phyloP scores from a whole-genome alignment of 2,888 invertebrate species.

The Amblyjoppa fuscipennis region DNA sequence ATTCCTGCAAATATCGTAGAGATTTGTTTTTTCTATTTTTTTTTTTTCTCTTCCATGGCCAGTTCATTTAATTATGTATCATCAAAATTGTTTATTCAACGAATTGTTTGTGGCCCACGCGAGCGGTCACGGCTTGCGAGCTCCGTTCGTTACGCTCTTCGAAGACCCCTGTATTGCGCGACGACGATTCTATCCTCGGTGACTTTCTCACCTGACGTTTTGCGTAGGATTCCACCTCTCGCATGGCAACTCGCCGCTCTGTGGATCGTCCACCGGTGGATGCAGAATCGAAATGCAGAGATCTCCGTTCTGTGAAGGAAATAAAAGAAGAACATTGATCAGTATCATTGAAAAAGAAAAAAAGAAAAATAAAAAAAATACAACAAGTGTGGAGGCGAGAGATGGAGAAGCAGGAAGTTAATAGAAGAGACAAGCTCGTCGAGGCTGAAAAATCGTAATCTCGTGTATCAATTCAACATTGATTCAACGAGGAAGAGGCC shows the following conservation, averaged over 20 bases:
- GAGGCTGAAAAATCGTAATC: background rate
- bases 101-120: background rate
- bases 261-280: constrained; percentile 99
- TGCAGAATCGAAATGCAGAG: constrained; percentile 99
- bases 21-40: background rate
- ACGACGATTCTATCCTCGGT: background rate
- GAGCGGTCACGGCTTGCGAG: background rate
- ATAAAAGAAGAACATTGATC: constrained; percentile 26
- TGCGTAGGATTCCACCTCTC: constrained; percentile 99
- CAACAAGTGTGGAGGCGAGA: background rate
- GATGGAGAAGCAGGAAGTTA: background rate
- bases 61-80: background rate
- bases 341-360: constrained; percentile 39
- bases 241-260: constrained; percentile 99
- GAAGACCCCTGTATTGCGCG: constrained; percentile 6
- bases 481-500: constrained; percentile 10
- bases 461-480: constrained; percentile 24
- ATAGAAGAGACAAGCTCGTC: background rate
- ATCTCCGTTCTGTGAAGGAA: constrained; percentile 95
- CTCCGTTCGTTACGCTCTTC: constrained; percentile 5
- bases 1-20: background rate
- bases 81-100: background rate
- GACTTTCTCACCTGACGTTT: constrained; percentile 91
- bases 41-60: background rate
- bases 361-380: too few relatives aligned